phyloP scores from a whole-genome alignment of 53 echinoderm and acorn worm species.

The Arbacia lixula region DNA sequence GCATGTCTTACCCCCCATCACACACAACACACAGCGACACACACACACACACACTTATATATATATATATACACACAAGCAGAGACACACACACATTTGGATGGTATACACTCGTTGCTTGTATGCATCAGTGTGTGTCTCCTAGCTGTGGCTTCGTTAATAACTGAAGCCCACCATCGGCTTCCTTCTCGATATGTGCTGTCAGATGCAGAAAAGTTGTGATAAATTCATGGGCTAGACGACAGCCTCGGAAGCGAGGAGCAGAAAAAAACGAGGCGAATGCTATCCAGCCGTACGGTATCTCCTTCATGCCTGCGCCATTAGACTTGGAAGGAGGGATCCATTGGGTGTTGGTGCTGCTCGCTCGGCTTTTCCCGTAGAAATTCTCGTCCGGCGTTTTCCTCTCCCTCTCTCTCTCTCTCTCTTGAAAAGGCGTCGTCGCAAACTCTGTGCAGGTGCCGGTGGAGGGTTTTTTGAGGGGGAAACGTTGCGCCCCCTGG shows the following conservation, averaged over 20 bases:
- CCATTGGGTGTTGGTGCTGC: no score
- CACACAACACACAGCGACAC: slow-evolving; percentile 28
- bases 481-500: slow-evolving; percentile 35
- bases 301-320: no score
- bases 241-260: no score
- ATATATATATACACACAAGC: slow-evolving; percentile 1
- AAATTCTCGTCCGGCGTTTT: no score
- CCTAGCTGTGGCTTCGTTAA: slow-evolving; percentile 33
- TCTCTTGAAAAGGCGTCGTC: no score
- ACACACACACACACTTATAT: slow-evolving; percentile 25
- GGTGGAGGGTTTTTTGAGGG: slow-evolving; percentile 11
- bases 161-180: neutral
- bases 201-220: slow-evolving; percentile 21
- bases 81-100: slow-evolving; percentile 21
- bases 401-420: no score
- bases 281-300: no score
- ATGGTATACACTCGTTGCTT: no score
- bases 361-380: no score
- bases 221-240: slow-evolving; percentile 34
- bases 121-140: slow-evolving; percentile 24
- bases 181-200: slow-evolving; percentile 31
- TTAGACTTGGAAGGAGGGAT: no score
- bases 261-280: no score
- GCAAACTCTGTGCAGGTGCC: neutral
- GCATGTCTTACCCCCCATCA: no score